Evolutionary conservation across 2,888 invertebrate species (phyloP), one percentile per base, ranked within the genome.

Genomic region (Chesias legatella): DNA sequence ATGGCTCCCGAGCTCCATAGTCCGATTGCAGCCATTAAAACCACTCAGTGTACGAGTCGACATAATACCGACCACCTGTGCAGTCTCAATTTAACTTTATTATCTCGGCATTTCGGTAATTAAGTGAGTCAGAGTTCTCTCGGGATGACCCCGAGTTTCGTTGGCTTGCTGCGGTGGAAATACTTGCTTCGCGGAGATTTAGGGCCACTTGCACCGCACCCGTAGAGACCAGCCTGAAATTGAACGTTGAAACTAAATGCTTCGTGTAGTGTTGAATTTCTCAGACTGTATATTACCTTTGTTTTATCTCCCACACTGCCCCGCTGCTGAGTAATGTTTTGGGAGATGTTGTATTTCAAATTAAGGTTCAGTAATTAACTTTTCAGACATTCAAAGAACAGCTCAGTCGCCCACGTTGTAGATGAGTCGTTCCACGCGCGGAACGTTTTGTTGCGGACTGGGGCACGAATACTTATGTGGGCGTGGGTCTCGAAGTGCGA

Each of bases 51-150:
- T 48, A 52, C 49, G 58, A 64, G 60, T 60, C 50, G 54, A 64
- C 59, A 60, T 64, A 56, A 67, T 59, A 45, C 43, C 39, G 66
- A 61, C 65, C 74, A 76, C 74, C 78, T 75, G 73, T 67, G 27
- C 40, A 76, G 75, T 78, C 70, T 67, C 73, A 76, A 78, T 80
- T 79, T 74, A 73, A 73, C 67, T 79, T 78, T 73, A 76, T 78
- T 71, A 73, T 72, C 63, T 73, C 51, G 60, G 65, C 70, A 72
- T 71, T 73, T 74, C 48, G 63, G 59, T 74, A 76, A 77, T 77
- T 79, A 73, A 66, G 64, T 62, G 70, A 68, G 60, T 65, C 61
- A 58, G 65, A 51, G 58, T 63, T 57, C 67, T 57, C 57, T 45
- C 48, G 65, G 65, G 67, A 60, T 52, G 37, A 48, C 33, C n/a